Percentiles rank a stretch among this genome's conserved stretches.
These are phyloP conservation scores for Sphaerophoria rueppellii DNA, from an alignment of 2,888 invertebrate genomes.

Conservation along the genomic window DNA sequence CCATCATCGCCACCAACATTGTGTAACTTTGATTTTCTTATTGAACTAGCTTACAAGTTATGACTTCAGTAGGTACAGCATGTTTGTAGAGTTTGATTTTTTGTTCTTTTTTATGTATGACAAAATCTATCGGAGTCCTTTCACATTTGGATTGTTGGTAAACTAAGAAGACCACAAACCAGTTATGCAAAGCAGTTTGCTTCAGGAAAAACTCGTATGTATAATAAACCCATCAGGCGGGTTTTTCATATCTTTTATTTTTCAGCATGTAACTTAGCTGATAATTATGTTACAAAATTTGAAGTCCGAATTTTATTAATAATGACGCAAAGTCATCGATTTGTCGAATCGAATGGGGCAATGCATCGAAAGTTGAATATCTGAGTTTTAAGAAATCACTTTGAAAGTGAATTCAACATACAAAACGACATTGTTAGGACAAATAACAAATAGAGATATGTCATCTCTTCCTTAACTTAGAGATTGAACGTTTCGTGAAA, in stretches of 20 bases:
- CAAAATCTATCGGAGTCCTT: not conserved
- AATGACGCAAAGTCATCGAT: no score
- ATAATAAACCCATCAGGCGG: not conserved
- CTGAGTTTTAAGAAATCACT: no score
- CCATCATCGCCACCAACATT: slow-evolving; percentile 18
- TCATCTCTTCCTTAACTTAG: no score
- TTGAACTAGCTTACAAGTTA: slow-evolving; percentile 13
- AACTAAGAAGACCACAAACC: slow-evolving; percentile 2
- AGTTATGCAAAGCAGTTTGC: not conserved
- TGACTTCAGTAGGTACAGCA: not conserved
- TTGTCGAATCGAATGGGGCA: no score
- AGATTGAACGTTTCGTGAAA: no score
- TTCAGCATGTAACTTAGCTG: no score
- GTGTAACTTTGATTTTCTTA: slow-evolving; percentile 10
- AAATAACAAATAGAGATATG: no score
- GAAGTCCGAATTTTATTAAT: no score
- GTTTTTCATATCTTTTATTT: not conserved
- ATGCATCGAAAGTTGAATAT: no score
- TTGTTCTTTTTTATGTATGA: not conserved
- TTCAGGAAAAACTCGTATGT: slow-evolving; percentile 7
- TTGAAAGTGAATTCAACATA: no score
- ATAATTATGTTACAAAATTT: no score
- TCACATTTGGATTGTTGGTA: not conserved
- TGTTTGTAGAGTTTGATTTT: not conserved
- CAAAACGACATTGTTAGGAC: no score